phyloP scores from a whole-genome alignment of 2,888 invertebrate species.

The Nasonovia ribisnigri region DNA sequence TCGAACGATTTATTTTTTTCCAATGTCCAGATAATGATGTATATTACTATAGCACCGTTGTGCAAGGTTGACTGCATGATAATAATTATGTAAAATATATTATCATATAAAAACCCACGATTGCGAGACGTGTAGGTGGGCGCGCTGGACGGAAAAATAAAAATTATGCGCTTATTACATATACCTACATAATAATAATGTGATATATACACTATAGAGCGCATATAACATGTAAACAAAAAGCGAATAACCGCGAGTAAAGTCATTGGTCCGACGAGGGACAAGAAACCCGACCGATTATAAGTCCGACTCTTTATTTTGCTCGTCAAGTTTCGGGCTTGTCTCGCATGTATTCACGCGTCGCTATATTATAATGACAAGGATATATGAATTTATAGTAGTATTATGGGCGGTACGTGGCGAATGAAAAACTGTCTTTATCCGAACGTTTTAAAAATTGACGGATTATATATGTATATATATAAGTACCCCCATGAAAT shows the following conservation, averaged over 20 bases:
- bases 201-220: background rate
- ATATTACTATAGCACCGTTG: background rate
- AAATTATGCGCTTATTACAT: background rate
- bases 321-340: background rate
- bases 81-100: constrained; percentile 21
- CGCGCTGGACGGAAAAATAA: background rate
- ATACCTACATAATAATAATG: background rate
- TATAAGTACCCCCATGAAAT: background rate
- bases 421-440: background rate
- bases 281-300: background rate
- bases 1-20: background rate
- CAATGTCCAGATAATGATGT: constrained; percentile 7
- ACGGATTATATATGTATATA: background rate
- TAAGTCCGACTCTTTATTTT: background rate
- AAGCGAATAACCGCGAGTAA: background rate
- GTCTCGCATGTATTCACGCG: background rate
- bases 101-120: constrained; percentile 27
- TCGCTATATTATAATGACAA: background rate
- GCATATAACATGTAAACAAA: constrained; percentile 5
- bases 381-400: background rate
- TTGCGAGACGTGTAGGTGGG: background rate
- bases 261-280: background rate
- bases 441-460: background rate
- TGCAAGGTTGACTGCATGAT: constrained; percentile 37
- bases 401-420: background rate